phyloP scores from a whole-genome alignment of 2,113 vertebrate species.

The Albula glossodonta region DNA sequence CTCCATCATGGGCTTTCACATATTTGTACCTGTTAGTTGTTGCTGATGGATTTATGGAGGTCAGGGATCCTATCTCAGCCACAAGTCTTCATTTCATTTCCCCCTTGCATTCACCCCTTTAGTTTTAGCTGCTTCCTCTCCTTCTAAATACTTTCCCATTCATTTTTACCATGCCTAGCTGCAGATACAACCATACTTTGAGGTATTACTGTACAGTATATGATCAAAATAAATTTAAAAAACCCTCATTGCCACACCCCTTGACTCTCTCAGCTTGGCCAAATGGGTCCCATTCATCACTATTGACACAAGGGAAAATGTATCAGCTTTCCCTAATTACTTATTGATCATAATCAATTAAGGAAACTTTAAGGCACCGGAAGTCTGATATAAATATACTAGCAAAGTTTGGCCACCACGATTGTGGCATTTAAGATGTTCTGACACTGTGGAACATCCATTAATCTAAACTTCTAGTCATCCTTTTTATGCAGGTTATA shows the following conservation, averaged over 20 bases:
- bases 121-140: neutral
- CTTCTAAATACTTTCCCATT: neutral
- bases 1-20: neutral
- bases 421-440: conserved; percentile 88
- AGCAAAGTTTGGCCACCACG: conserved; percentile 78
- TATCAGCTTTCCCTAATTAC: conserved; percentile 55
- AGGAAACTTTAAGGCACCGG: conserved; percentile 74
- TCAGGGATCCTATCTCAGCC: neutral
- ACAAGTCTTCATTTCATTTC: neutral
- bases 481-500: conserved; percentile 83
- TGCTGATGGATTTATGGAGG: neutral
- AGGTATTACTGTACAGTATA: neutral
- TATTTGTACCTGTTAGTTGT: neutral
- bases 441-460: conserved; percentile 80
- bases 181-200: neutral
- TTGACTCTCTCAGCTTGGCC: neutral
- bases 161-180: neutral
- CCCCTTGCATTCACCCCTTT: neutral
- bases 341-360: conserved; percentile 85
- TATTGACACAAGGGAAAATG: conserved; percentile 18
- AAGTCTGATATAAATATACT: conserved; percentile 79
- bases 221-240: neutral
- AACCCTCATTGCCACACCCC: neutral
- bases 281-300: neutral
- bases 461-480: conserved; percentile 90